Evolutionary conservation across 2,888 invertebrate species (phyloP).

Genomic region (Podotricha telesiphe): DNA sequence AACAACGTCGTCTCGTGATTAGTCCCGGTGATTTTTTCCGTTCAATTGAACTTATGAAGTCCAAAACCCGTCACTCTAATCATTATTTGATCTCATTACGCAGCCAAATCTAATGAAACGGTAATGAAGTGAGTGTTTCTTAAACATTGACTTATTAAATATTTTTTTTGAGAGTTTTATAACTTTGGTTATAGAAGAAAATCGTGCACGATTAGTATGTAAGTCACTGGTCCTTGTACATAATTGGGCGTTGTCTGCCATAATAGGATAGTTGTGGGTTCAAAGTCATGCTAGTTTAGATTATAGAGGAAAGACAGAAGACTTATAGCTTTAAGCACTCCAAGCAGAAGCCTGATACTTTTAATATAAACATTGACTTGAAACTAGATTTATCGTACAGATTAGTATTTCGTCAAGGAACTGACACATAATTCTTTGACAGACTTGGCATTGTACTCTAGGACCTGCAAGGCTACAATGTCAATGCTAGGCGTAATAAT

Average conservation of each 20-base stretch:
- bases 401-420: background rate
- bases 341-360: too few relatives aligned
- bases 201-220: too few relatives aligned
- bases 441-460: background rate
- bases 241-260: too few relatives aligned
- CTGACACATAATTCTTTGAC: background rate
- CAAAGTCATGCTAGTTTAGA: too few relatives aligned
- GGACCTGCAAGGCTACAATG: background rate
- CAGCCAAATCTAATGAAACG: constrained; percentile 52
- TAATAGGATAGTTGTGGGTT: too few relatives aligned
- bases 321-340: background rate
- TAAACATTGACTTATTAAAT: constrained; percentile 27
- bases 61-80: constrained; percentile 60
- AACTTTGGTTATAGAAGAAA: background rate
- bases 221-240: too few relatives aligned
- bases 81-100: constrained; percentile 76
- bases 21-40: constrained; percentile 75
- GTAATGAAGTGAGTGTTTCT: constrained; percentile 39
- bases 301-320: too few relatives aligned
- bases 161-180: background rate
- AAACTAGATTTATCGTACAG: background rate
- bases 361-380: background rate
- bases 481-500: background rate
- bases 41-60: constrained; percentile 80
- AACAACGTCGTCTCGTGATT: constrained; percentile 67